phyloP scores from a whole-genome alignment of 2,797 vertebrate genomes.

The Cygnus olor region DNA sequence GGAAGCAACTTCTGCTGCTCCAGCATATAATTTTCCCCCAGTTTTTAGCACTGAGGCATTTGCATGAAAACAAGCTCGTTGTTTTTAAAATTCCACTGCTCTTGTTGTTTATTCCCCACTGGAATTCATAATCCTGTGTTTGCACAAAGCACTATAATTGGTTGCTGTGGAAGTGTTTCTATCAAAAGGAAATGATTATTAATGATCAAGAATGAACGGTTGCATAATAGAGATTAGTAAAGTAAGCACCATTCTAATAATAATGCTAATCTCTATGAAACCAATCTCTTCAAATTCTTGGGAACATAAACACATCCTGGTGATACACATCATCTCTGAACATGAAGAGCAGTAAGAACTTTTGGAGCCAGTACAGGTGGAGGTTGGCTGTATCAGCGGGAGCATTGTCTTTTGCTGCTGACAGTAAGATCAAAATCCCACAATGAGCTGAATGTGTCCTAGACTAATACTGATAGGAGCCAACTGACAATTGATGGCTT shows the following conservation, averaged over 20 bases:
- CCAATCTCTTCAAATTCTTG: constrained; percentile 8
- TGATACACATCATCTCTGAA: constrained; percentile 19
- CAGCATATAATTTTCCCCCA: constrained; percentile 35
- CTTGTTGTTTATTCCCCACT: constrained; percentile 74
- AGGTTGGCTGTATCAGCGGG: background rate
- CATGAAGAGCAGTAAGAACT: background rate
- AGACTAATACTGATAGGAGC: background rate
- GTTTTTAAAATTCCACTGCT: constrained; percentile 71
- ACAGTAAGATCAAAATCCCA: background rate
- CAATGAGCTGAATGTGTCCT: background rate
- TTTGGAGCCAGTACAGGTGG: background rate
- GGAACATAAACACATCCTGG: background rate
- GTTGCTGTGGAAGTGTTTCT: constrained; percentile 78
- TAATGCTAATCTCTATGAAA: constrained; percentile 45
- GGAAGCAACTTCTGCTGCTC: constrained; percentile 59
- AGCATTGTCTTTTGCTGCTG: background rate
- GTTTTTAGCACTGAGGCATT: constrained; percentile 65
- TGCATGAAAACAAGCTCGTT: constrained; percentile 76
- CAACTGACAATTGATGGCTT: background rate
- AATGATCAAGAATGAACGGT: constrained; percentile 75
- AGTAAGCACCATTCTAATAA: constrained; percentile 56
- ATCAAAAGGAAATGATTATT: constrained; percentile 74
- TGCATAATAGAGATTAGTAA: constrained; percentile 64
- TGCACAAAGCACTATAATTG: constrained; percentile 73
- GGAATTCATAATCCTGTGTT: constrained; percentile 74